phyloP scores from a whole-genome alignment of 2,797 vertebrate species.

The Manis pentadactyla region DNA sequence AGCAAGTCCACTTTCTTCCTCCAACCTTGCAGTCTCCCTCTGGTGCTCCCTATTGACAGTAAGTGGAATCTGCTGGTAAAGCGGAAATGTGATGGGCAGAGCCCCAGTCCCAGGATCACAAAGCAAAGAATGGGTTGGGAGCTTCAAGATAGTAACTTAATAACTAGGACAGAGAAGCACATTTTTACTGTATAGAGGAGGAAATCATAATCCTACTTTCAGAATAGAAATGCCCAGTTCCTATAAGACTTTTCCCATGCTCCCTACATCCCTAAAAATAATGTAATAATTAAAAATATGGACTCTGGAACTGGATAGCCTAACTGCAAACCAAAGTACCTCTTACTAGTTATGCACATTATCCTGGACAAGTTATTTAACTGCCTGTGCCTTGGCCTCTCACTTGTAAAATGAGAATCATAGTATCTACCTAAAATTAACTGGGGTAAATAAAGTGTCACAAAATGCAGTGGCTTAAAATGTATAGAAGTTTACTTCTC shows the following conservation, averaged over 20 bases:
- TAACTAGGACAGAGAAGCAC: neutral
- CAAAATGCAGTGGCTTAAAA: neutral
- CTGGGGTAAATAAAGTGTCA: neutral
- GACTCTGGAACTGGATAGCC: neutral
- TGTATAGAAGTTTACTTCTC: neutral
- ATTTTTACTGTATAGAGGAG: neutral
- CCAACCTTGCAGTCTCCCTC: neutral
- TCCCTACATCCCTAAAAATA: neutral
- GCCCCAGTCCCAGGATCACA: neutral
- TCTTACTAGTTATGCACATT: neutral
- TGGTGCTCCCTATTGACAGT: neutral
- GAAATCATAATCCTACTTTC: neutral
- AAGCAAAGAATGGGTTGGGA: neutral
- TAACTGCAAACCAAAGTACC: neutral
- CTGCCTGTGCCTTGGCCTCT: neutral
- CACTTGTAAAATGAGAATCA: neutral
- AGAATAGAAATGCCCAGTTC: neutral
- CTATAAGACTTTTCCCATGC: neutral
- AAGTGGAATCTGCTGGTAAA: neutral
- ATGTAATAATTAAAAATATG: neutral
- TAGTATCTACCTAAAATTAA: neutral
- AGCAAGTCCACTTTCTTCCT: neutral
- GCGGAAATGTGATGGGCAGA: neutral
- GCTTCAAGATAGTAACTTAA: neutral
- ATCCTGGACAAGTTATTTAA: neutral